These are phyloP conservation scores for Drosophila recens DNA, from an alignment of 2,888 invertebrate genomes.

Conservation along the genomic window DNA sequence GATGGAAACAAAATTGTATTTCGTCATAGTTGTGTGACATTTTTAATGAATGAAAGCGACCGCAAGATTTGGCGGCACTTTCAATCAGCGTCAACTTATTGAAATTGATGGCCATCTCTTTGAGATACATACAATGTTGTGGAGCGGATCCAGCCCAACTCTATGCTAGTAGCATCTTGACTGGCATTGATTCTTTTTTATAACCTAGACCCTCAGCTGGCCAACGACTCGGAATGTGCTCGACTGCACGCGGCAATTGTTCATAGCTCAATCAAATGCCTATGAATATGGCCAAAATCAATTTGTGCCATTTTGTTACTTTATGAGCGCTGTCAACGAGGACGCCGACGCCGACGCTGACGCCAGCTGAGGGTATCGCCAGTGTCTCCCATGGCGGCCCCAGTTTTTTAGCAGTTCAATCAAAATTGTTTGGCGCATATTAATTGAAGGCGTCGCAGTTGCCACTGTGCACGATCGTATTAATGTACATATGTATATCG, in stretches of 20 bases:
- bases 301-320: conserved; percentile 66
- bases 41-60: conserved; percentile 47
- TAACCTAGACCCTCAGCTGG: conserved; percentile 38
- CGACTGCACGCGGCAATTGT: conserved; percentile 43
- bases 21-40: conserved; percentile 56
- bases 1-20: conserved; percentile 31
- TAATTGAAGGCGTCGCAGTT: conserved; percentile 58
- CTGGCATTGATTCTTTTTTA: conserved; percentile 38
- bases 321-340: conserved; percentile 43
- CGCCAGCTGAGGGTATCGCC: conserved; percentile 2
- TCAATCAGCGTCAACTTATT: conserved; percentile 61
- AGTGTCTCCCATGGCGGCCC: conserved; percentile 4
- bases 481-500: conserved; percentile 26
- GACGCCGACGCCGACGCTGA: neutral
- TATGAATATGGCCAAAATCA: conserved; percentile 68
- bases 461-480: conserved; percentile 59
- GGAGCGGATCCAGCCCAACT: conserved; percentile 25
- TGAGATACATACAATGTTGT: conserved; percentile 20
- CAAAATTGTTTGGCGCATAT: conserved; percentile 72
- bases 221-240: conserved; percentile 43
- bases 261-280: conserved; percentile 48
- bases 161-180: conserved; percentile 46
- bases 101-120: conserved; percentile 56
- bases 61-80: conserved; percentile 52
- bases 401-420: conserved; percentile 69